Conservation (phyloP, 2,797 vertebrate species). For the Fratercula arctica region DNA sequence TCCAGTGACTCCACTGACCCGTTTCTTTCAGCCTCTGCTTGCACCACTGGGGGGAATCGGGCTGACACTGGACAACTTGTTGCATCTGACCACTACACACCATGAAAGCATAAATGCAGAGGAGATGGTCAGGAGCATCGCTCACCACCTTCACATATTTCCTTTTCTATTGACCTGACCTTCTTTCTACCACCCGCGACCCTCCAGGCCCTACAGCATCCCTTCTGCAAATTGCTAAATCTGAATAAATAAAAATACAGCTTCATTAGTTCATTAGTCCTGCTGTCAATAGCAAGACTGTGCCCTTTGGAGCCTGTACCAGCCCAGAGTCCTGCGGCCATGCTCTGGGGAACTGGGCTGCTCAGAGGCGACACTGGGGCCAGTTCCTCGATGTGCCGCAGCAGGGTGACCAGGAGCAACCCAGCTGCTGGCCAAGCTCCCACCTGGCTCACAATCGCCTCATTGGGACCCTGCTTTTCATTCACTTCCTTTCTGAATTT, state of each 20-base stretch:
- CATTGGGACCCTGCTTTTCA: not conserved
- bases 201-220: not conserved
- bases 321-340: fast-evolving
- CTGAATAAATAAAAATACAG: fast-evolving
- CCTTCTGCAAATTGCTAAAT: not conserved
- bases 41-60: fast-evolving
- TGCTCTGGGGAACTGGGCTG: fast-evolving
- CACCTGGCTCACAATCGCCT: fast-evolving
- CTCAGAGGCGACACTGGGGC: fast-evolving
- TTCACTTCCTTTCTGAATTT: not conserved
- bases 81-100: fast-evolving
- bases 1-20: fast-evolving
- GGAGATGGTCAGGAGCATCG: too few species aligned
- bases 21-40: not conserved
- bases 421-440: fast-evolving
- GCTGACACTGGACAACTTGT: too few species aligned
- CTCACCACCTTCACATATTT: not conserved
- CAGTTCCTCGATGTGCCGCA: not conserved
- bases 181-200: not conserved
- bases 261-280: not conserved
- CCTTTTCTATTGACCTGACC: too few species aligned
- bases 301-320: fast-evolving
- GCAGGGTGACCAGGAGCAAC: not conserved
- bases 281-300: fast-evolving
- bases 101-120: not conserved